Conservation (phyloP, 2,797 vertebrate genomes). For the Gambelia wislizenii region DNA sequence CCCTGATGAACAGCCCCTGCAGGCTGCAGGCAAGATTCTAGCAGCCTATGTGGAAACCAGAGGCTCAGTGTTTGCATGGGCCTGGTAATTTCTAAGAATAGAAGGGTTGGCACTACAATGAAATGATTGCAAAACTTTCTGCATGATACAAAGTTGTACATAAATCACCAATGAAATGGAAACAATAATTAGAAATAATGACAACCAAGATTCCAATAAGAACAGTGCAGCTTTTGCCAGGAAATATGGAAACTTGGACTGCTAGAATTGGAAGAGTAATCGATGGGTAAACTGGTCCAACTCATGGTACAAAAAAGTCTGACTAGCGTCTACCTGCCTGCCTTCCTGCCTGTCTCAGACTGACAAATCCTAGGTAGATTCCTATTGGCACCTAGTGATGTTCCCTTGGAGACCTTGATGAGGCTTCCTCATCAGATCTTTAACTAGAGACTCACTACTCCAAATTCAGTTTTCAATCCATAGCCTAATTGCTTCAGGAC, state of each 20-base stretch:
- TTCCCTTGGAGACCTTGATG: neutral
- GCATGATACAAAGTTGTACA: neutral
- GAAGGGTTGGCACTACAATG: neutral
- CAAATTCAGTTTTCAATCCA: neutral
- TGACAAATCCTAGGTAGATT: neutral
- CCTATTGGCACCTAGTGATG: neutral
- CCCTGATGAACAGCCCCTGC: neutral
- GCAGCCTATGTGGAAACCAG: neutral
- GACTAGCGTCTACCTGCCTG: neutral
- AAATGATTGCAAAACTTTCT: neutral
- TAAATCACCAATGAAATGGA: neutral
- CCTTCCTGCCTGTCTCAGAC: neutral
- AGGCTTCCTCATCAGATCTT: neutral
- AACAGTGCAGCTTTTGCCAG: neutral
- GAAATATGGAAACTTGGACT: neutral
- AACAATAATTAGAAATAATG: slow-evolving; percentile 6
- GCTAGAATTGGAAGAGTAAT: neutral
- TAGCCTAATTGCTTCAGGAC: neutral
- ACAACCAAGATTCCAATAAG: neutral
- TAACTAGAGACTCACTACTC: neutral
- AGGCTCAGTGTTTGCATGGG: neutral
- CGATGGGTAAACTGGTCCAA: neutral
- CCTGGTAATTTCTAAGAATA: neutral
- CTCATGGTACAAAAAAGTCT: neutral
- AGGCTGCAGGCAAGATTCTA: neutral